These are phyloP conservation scores for Halesus radiatus DNA, from an alignment of 1,140 invertebrate species.

Conservation along the genomic window DNA sequence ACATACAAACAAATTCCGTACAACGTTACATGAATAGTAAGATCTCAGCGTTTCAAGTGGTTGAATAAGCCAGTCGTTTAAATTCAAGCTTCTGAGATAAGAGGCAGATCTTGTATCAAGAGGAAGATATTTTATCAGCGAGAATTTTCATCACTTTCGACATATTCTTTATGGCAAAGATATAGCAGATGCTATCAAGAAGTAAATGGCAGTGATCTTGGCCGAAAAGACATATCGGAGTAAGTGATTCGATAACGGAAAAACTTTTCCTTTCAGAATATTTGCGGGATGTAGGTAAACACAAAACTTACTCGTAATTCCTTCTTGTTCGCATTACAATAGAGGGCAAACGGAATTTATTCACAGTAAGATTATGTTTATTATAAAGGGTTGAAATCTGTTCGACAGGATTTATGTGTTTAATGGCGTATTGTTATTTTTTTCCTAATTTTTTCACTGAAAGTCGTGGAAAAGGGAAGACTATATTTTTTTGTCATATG, in stretches of 20 bases:
- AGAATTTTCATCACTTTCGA: not conserved
- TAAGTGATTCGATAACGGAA: conserved; percentile 11
- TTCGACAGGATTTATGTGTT: too few species aligned
- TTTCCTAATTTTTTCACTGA: too few species aligned
- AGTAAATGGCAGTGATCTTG: not conserved
- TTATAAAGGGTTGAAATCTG: too few species aligned
- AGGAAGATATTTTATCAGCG: not conserved
- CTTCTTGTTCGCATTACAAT: too few species aligned
- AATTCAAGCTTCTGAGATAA: not conserved
- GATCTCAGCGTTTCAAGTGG: not conserved
- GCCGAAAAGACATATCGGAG: conserved; percentile 2
- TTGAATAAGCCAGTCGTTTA: not conserved
- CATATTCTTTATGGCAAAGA: not conserved
- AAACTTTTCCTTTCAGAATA: not conserved
- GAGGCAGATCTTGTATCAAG: not conserved
- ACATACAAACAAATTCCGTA: not conserved
- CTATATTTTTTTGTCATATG: too few species aligned
- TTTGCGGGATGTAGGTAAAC: too few species aligned
- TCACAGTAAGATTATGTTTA: too few species aligned
- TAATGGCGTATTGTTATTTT: too few species aligned
- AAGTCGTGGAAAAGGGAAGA: too few species aligned
- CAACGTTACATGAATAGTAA: not conserved
- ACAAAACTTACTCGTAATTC: too few species aligned
- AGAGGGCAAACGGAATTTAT: too few species aligned
- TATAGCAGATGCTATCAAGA: not conserved